A percentile compares a stretch with the other conserved stretches of the same genome.
Conservation (phyloP, 2,888 invertebrate species). For the Opisthograptis luteolata region DNA sequence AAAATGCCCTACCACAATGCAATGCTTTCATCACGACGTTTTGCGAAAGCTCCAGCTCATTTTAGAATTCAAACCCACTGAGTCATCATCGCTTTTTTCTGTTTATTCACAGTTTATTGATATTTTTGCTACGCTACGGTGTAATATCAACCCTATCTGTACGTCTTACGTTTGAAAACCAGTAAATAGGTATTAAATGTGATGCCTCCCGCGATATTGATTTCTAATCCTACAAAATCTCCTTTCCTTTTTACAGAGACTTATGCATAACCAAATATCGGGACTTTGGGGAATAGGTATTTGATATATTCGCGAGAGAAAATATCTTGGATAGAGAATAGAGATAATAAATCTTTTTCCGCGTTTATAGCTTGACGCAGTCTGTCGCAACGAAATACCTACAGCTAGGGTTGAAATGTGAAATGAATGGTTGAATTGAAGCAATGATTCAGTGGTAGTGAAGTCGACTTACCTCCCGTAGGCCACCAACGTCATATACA, state of each 20-base stretch:
- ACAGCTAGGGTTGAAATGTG: too few species aligned
- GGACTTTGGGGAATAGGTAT: slow-evolving; percentile 15
- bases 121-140: slow-evolving; percentile 30
- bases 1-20: too few species aligned
- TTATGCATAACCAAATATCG: slow-evolving; percentile 26
- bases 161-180: slow-evolving; percentile 35
- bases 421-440: too few species aligned
- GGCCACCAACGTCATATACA: too few species aligned
- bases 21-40: too few species aligned
- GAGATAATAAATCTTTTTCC: slow-evolving; percentile 22
- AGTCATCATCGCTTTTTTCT: too few species aligned
- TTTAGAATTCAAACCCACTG: too few species aligned
- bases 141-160: slow-evolving; percentile 29
- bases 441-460: too few species aligned
- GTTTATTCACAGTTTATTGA: too few species aligned
- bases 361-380: background rate
- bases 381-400: background rate
- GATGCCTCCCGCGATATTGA: slow-evolving; percentile 52
- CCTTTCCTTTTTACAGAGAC: slow-evolving; percentile 17
- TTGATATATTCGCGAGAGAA: slow-evolving; percentile 9
- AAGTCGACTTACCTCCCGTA: too few species aligned
- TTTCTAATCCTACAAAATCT: slow-evolving; percentile 38
- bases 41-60: too few species aligned
- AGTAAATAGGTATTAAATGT: slow-evolving; percentile 49
- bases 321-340: slow-evolving; percentile 8